Percentiles rank a stretch among this genome's conserved stretches.
Evolutionary conservation across 2,888 invertebrate genomes (phyloP).

Genomic region (Fragum fragum): DNA sequence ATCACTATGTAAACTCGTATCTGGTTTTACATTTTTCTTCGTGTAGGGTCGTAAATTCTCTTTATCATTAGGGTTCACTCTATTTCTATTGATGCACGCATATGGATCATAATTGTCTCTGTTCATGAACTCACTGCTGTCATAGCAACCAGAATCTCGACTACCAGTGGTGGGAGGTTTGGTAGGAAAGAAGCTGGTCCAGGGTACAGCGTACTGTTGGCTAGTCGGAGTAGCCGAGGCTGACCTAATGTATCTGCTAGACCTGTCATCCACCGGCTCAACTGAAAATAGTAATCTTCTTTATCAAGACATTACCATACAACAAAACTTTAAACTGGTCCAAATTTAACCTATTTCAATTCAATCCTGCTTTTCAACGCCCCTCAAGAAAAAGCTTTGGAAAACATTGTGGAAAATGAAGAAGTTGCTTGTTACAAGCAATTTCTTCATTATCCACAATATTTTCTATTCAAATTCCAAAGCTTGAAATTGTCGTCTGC

Average conservation of each 20-base stretch:
- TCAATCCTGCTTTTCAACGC: no score
- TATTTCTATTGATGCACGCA: conserved; percentile 38
- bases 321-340: no score
- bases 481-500: no score
- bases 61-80: conserved; percentile 48
- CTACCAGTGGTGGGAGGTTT: conserved; percentile 69
- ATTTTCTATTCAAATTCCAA: no score
- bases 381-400: no score
- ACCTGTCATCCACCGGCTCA: conserved; percentile 20
- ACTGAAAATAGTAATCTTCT: conserved; percentile 15
- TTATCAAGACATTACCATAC: no score
- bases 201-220: conserved; percentile 61
- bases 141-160: conserved; percentile 87
- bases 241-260: conserved; percentile 43
- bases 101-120: conserved; percentile 67
- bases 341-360: no score
- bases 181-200: conserved; percentile 69
- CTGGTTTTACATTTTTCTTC: conserved; percentile 40
- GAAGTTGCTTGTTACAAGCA: no score
- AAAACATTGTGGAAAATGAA: no score
- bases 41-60: conserved; percentile 51
- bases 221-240: conserved; percentile 71
- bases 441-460: no score
- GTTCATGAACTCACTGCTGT: conserved; percentile 83
- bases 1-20: conserved; percentile 23